Base-by-base conservation (phyloP, 2,113 vertebrate species). In the Sander vitreus region DNA sequence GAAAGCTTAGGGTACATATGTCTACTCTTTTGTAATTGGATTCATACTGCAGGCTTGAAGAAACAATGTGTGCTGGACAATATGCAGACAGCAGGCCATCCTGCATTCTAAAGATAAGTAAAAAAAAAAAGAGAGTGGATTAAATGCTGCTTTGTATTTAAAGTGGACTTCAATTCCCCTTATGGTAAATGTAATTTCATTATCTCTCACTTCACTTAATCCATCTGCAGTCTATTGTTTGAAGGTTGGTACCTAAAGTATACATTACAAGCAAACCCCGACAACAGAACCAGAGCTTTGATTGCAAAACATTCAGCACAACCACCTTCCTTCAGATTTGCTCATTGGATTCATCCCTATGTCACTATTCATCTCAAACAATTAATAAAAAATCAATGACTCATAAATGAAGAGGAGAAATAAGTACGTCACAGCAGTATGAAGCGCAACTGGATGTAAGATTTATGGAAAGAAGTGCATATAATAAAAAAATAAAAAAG, bases 21-120 rank as follows among this genome's bases (percentile, higher is more conserved):
- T 45, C 66, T 13, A 14, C 62, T 80, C 72, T 74, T 79, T 78
- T 71, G 53, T 86, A 84, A 90, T 89, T 89, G 53, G 66, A 83
- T 78, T 90, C 73, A 77, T 62, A 67, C 64, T 60, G 45, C 27
- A 67, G 66, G 64, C 63, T 57, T 36, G 73, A 76, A 51, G 63
- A 81, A 85, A 87, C 79, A 85, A 80, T 90, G 73, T 54, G 33
- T n/a, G 33, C 15, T 43, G 57, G 55, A 85, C 55, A 76, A 16
- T 57, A 39, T 45, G 50, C 21, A 65, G 75, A 80, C 58, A 78
- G 58, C 55, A 71, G 25, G 12, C 13, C 47, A 21, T 76, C 27
- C 86, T 90, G 83, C 76, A 33, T 62, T 74, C 64, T 77, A 58
- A 58, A 80, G 88, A 89, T 88, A 88, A 81, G 71, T 71, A 1